phyloP scores from a whole-genome alignment of 2,797 vertebrate species.

The Momotus momota region DNA sequence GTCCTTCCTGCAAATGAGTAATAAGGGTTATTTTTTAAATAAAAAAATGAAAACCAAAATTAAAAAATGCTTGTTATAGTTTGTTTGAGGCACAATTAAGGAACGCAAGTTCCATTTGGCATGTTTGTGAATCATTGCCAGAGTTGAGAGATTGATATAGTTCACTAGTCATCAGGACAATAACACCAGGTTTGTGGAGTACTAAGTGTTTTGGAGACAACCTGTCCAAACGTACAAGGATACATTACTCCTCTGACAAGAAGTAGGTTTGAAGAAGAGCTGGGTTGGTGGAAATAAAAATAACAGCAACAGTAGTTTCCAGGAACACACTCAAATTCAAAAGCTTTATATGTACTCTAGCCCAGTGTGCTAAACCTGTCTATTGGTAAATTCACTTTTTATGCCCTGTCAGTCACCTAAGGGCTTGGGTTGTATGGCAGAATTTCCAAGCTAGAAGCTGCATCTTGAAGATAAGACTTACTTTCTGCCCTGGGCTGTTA shows the following conservation, averaged over 20 bases:
- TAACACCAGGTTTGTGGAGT: background rate
- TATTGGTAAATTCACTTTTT: background rate
- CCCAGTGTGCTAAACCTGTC: background rate
- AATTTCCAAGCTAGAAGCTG: background rate
- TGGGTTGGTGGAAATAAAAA: background rate
- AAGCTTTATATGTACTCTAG: background rate
- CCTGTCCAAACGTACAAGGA: background rate
- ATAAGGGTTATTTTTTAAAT: accelerated
- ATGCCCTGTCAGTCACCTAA: background rate
- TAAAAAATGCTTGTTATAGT: background rate
- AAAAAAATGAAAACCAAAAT: background rate
- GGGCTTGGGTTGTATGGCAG: background rate
- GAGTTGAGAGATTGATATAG: background rate
- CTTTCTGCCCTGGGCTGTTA: background rate
- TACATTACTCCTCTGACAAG: background rate
- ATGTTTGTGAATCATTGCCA: slow-evolving; percentile 6
- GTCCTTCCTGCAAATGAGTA: background rate
- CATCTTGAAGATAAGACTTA: background rate
- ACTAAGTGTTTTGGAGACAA: background rate
- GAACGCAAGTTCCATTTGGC: background rate
- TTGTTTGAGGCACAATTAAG: background rate
- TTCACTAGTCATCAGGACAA: background rate
- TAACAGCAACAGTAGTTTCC: background rate
- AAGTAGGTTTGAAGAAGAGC: background rate
- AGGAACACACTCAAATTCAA: background rate